These are phyloP conservation scores for Bombus vancouverensis DNA, from an alignment of 1,140 invertebrate genomes.

Conservation along the genomic window DNA sequence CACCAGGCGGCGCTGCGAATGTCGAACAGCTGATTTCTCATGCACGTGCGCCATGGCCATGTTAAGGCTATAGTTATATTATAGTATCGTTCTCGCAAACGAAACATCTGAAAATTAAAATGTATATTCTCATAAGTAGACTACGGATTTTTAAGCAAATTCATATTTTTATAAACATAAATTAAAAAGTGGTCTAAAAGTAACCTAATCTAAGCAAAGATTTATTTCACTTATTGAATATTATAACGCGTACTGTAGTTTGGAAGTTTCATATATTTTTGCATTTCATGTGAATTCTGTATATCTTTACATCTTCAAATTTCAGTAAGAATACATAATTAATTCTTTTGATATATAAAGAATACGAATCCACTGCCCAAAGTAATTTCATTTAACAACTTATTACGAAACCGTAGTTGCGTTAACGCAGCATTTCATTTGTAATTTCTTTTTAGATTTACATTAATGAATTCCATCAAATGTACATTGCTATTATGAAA, in stretches of 20 bases:
- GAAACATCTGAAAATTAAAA: not conserved
- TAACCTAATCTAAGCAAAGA: too few species aligned
- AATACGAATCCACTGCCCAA: too few species aligned
- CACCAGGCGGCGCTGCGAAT: constrained; percentile 24
- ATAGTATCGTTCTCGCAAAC: too few species aligned
- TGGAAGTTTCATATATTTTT: too few species aligned
- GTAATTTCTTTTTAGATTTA: not conserved
- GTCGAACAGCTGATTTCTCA: constrained; percentile 62
- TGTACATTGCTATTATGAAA: not conserved
- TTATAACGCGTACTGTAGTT: too few species aligned
- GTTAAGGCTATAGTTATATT: not conserved
- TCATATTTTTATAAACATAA: too few species aligned
- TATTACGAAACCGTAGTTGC: not conserved
- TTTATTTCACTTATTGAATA: too few species aligned
- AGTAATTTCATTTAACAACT: not conserved
- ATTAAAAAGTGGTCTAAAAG: too few species aligned
- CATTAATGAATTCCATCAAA: not conserved
- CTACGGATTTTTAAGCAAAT: too few species aligned
- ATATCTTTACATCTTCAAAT: too few species aligned
- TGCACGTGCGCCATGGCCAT: constrained; percentile 53
- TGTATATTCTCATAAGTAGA: not conserved
- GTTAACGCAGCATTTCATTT: not conserved
- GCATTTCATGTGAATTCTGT: too few species aligned
- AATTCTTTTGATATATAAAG: not conserved
- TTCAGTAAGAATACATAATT: not conserved